These are phyloP conservation scores for Gnatocerus cornutus DNA, from an alignment of 2,888 invertebrate species.

Conservation along the genomic window DNA sequence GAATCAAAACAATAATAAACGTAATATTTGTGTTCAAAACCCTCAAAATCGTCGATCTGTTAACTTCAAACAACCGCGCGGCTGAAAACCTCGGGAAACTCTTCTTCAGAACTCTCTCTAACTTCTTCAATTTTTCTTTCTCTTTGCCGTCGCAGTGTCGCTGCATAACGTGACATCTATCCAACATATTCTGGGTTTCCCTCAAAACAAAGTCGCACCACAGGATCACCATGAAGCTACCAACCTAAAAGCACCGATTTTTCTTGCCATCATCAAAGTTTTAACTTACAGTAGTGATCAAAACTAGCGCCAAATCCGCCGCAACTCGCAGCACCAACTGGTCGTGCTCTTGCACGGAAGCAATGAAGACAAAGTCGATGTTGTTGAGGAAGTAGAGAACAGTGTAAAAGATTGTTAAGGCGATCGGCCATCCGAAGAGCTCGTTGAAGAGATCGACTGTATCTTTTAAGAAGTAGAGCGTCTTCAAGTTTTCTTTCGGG, in stretches of 20 bases:
- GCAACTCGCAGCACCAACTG: not conserved
- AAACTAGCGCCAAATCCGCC: not conserved
- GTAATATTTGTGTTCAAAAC: not conserved
- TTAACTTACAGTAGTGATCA: not conserved
- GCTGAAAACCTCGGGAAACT: slow-evolving; percentile 8
- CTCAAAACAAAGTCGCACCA: not conserved
- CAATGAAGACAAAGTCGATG: slow-evolving; percentile 8
- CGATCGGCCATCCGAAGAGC: slow-evolving; percentile 12
- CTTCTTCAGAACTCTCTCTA: not conserved
- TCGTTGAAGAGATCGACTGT: not conserved
- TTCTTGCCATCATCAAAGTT: too few species aligned
- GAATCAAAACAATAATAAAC: not conserved
- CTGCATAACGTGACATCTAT: not conserved
- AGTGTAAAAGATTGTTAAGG: slow-evolving; percentile 3
- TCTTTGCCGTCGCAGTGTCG: not conserved
- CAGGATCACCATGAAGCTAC: not conserved
- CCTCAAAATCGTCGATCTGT: not conserved
- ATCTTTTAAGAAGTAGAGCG: too few species aligned
- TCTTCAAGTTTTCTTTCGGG: too few species aligned
- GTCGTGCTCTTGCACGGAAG: not conserved
- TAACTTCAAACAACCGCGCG: not conserved
- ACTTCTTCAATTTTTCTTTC: not conserved
- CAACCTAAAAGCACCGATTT: not conserved
- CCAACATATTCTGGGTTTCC: not conserved
- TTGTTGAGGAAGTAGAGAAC: slow-evolving; percentile 5